These are phyloP conservation scores for Actenoides hombroni DNA, from an alignment of 2,113 vertebrate species.

Conservation along the genomic window DNA sequence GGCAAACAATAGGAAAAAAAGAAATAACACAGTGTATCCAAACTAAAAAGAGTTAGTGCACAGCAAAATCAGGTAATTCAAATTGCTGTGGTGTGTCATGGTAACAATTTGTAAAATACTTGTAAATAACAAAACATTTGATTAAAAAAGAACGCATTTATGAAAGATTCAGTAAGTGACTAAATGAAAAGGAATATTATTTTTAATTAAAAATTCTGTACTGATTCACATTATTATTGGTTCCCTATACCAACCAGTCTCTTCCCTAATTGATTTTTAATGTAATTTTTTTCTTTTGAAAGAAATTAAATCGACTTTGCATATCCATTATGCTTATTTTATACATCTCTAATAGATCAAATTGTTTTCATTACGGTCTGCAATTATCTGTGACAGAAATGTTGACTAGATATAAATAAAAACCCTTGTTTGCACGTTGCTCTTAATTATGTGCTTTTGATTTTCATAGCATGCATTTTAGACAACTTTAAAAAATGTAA, in stretches of 20 bases:
- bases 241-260: background rate
- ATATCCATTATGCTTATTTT: slow-evolving; percentile 1
- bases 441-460: slow-evolving; percentile 50
- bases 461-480: slow-evolving; percentile 26
- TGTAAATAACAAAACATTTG: background rate
- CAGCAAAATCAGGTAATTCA: background rate
- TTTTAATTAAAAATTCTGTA: background rate
- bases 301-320: background rate
- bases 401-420: slow-evolving; percentile 44
- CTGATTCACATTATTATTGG: background rate
- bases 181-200: background rate
- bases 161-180: background rate
- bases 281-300: background rate
- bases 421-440: background rate
- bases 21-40: background rate
- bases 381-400: slow-evolving; percentile 41
- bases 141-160: background rate
- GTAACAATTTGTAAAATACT: background rate
- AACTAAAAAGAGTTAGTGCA: background rate
- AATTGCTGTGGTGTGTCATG: background rate
- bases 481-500: slow-evolving; percentile 24
- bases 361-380: slow-evolving; percentile 49
- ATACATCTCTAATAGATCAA: slow-evolving; percentile 32
- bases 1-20: background rate
- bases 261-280: slow-evolving; percentile 26